phyloP scores from a whole-genome alignment of 2,888 invertebrate species.

The Eristalis pertinax region DNA sequence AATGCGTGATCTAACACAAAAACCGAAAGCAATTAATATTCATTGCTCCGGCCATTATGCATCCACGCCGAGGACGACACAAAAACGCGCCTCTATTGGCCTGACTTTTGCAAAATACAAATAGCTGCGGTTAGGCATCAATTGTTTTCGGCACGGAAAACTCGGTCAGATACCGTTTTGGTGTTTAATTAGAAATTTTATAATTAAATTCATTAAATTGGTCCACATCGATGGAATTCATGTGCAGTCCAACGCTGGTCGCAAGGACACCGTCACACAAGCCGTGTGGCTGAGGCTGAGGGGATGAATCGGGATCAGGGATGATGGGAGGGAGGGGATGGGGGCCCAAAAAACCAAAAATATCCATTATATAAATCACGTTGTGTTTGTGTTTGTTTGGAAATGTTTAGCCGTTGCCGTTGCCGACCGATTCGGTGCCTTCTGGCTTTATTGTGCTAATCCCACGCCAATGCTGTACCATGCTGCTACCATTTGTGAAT shows the following conservation, averaged over 20 bases:
- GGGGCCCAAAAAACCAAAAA: slow-evolving; percentile 11
- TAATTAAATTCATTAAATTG: slow-evolving; percentile 70
- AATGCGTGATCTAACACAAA: slow-evolving; percentile 61
- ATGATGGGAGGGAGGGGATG: background rate
- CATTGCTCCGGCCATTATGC: slow-evolving; percentile 50
- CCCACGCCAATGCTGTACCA: slow-evolving; percentile 28
- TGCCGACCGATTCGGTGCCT: slow-evolving; percentile 15
- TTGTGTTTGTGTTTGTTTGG: slow-evolving; percentile 45
- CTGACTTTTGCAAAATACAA: slow-evolving; percentile 46
- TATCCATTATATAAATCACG: slow-evolving; percentile 66
- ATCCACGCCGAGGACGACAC: background rate
- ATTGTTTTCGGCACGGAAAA: slow-evolving; percentile 35
- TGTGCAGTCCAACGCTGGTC: background rate
- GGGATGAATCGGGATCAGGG: too few relatives aligned
- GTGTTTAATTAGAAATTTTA: slow-evolving; percentile 66
- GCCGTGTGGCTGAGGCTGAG: background rate
- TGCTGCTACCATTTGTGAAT: slow-evolving; percentile 34
- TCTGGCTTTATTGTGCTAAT: slow-evolving; percentile 56
- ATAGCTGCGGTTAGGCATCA: slow-evolving; percentile 59
- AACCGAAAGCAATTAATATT: slow-evolving; percentile 69
- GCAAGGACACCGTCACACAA: background rate
- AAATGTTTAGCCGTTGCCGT: slow-evolving; percentile 14
- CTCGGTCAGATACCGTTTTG: slow-evolving; percentile 47
- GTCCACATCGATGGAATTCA: slow-evolving; percentile 44
- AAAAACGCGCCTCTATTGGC: background rate